Base-by-base conservation (phyloP, 2,797 vertebrate species). In the Leptatherina wallacei region DNA sequence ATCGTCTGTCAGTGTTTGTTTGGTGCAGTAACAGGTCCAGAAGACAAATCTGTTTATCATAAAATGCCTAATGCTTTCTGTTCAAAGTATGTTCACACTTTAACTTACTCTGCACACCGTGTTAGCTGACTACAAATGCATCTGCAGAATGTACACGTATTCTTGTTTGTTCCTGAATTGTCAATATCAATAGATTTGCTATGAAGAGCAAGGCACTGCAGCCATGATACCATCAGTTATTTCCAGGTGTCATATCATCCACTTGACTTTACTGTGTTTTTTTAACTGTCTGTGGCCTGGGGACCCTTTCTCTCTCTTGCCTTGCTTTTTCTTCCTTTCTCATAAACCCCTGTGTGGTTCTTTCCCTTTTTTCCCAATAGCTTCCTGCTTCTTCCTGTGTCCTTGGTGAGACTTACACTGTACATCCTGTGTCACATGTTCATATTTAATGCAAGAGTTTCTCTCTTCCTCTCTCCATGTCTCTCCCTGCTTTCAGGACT, bases 401-500 rank as follows among this genome's bases (percentile, higher is more conserved):
- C 82, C 75, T 82, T 85, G 84, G 77, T 88, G 89, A 89, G 85
- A 88, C 69, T 85, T 82, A 72, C 44, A 77, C 80, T 87, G 83
- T 84, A 80, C 83, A 81, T 83, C 87, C 65, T 61, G 74, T 84
- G 66, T 88, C 81, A 81, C 77, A 0, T 63, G 72, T 73, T 89
- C 84, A 76, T 84, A 84, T 89, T 89, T 90, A 93, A 93, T 78
- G 65, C 89, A 86, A 82, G 77, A 87, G 85, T 90, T 88, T 92
- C 78, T 91, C 81, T 89, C 82, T 81, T 76, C 79, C 87, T 85
- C 42, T 86, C 71, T 82, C 71, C 80, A 69, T 78, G 71, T 78
- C 61, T 72, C 73, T 72, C 71, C 76, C 87, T 84, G 85, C 87
- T 88, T 86, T 83, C 91, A 94, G 92, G 93, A 92, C 85, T 92